Percentiles rank a stretch among this genome's conserved stretches.
Evolutionary conservation across 2,888 invertebrate species (phyloP).

Genomic region (Proisotoma minuta): DNA sequence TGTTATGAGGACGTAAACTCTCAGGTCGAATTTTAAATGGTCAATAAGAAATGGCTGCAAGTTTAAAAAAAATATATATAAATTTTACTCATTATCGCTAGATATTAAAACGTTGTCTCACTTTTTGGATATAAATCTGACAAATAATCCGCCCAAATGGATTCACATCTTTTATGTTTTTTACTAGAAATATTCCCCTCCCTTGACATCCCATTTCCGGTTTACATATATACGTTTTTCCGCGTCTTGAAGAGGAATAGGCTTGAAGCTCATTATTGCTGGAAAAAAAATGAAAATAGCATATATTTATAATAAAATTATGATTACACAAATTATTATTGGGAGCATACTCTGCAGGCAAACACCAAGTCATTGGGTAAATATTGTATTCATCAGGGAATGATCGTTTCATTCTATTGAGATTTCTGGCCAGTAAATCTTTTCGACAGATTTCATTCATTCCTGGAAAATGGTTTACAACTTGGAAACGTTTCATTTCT

Average conservation of each 20-base stretch:
- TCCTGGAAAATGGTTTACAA: constrained; percentile 89
- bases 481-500: constrained; percentile 81
- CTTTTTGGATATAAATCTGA: constrained; percentile 68
- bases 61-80: background rate
- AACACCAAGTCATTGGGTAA: constrained; percentile 89
- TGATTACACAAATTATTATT: background rate
- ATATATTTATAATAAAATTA: constrained; percentile 1
- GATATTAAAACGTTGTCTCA: constrained; percentile 48
- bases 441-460: constrained; percentile 86
- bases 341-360: constrained; percentile 66
- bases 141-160: constrained; percentile 78
- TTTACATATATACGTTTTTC: constrained; percentile 80
- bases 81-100: background rate
- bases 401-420: constrained; percentile 80
- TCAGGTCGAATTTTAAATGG: constrained; percentile 86
- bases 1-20: constrained; percentile 81
- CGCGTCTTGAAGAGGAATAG: constrained; percentile 65
- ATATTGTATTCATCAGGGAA: constrained; percentile 87
- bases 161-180: constrained; percentile 72
- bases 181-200: constrained; percentile 79
- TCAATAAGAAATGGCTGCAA: constrained; percentile 77
- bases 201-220: constrained; percentile 89
- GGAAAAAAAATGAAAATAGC: background rate
- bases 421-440: constrained; percentile 79
- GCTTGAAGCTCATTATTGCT: constrained; percentile 69